A percentile compares a stretch with the other conserved stretches of the same genome.
Evolutionary conservation across 1,140 invertebrate species (phyloP).

Genomic region (Bombus cullumanus): DNA sequence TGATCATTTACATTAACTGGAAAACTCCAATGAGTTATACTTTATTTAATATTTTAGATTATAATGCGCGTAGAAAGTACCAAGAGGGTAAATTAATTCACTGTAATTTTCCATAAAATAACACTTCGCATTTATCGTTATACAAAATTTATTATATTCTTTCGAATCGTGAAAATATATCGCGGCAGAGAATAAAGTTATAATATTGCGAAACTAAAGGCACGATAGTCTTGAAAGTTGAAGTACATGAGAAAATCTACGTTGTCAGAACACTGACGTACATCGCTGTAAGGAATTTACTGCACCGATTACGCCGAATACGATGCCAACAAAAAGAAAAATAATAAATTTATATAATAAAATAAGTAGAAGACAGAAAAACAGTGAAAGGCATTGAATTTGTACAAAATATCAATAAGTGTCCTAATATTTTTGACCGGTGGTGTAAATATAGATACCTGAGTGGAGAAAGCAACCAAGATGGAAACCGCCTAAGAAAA

Average conservation of each 20-base stretch:
- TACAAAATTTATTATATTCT: background rate
- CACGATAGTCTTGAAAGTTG: background rate
- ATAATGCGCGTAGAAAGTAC: background rate
- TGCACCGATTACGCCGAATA: background rate
- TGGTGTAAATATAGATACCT: slow-evolving; percentile 55
- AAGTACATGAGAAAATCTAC: background rate
- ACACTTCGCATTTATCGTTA: background rate
- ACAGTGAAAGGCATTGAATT: background rate
- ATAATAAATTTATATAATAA: background rate
- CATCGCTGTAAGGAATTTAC: background rate
- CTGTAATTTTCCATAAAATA: background rate
- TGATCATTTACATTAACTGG: background rate
- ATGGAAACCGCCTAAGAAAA: slow-evolving; percentile 38
- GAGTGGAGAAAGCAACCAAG: slow-evolving; percentile 24
- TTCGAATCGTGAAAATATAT: background rate
- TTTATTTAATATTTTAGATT: background rate
- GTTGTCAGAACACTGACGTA: background rate
- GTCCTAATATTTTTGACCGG: background rate
- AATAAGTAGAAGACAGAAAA: background rate
- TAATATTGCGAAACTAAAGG: background rate
- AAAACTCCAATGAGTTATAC: background rate
- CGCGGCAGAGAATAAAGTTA: background rate
- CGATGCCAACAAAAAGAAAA: too few relatives aligned
- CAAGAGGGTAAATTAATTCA: background rate
- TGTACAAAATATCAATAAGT: background rate